Base-by-base conservation (phyloP, 37 sponge, comb jelly and placozoan genomes). In the Spongilla lacustris region DNA sequence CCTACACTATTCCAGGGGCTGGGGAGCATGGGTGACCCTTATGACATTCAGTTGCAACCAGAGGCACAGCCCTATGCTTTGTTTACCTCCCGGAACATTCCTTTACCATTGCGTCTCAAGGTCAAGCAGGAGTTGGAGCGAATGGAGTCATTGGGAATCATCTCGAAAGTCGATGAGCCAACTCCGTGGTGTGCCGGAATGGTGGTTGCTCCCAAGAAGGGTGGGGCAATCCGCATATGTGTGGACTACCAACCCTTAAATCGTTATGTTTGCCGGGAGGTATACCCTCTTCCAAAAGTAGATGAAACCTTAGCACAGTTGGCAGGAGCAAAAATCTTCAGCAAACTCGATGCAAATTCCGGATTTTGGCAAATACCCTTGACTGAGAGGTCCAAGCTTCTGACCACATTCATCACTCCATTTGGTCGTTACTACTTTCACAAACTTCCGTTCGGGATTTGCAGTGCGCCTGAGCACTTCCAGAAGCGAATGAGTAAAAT, bases 171-270 rank as follows among this genome's bases (percentile, higher is more conserved):
- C 27, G 68, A 78, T n/a, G 41, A 83, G 33, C 89, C 89, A 23
- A 89, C 89, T 10, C 46, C n/a, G 38, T 89, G 89, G 84, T 89
- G 89, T 32, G 89, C 89, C 29, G 89, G 89, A 27, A 89, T 89
- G 84, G 89, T 83, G 4, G 89, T 88, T 3, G 79, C 69, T 19
- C 86, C 79, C 33, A 85, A 85, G 31, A 84, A 74, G 70, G 4
- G 34, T 9, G 90, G 85, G 3, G 36, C 46, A 67, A 80, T 89
- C 50, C 69, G 85, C 33, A 84, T 89, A 11, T 89, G 90, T 75
- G 85, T 89, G 6, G 84, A 89, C 68, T 50, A 78, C 71, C 68
- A 78, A 49, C 86, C 86, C 68, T 79, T 85, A 4, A 85, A 85
- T 50, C 27, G 74, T 23, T 84, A 77, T 77, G 83, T 88, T 23